Conservation (phyloP, 2,888 invertebrate genomes). For the Plagodis pulveraria region DNA sequence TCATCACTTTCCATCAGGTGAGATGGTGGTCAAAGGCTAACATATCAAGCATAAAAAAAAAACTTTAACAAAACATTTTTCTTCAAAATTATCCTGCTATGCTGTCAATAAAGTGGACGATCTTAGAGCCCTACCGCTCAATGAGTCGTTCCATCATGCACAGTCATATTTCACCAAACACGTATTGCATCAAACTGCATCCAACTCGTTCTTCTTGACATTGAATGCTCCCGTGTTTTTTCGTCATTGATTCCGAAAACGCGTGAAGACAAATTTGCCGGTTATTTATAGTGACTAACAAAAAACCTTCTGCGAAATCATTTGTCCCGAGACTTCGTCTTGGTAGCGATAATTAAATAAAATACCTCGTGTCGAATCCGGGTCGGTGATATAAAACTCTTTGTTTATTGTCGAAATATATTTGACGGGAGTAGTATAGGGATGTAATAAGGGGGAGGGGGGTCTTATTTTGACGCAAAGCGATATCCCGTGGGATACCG, state of each 20-base stretch:
- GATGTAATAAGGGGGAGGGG: constrained; percentile 1
- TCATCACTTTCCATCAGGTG: no score
- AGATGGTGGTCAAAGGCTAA: no score
- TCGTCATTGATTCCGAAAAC: constrained; percentile 25
- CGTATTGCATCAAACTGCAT: constrained; percentile 11
- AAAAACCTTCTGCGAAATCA: constrained; percentile 35
- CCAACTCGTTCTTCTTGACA: constrained; percentile 18
- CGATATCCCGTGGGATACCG: no score
- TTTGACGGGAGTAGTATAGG: constrained; percentile 23
- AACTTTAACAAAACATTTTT: no score
- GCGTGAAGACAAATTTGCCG: constrained; percentile 31
- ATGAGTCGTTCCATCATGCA: no score
- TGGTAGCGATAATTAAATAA: constrained; percentile 51
- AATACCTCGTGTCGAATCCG: constrained; percentile 52
- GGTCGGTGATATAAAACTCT: constrained; percentile 53
- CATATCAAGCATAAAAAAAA: no score
- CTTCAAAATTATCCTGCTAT: no score
- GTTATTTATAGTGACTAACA: constrained; percentile 30
- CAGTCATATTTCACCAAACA: background rate
- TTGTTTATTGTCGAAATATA: constrained; percentile 53
- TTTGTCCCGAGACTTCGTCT: constrained; percentile 31
- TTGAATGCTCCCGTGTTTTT: constrained; percentile 28
- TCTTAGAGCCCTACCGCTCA: no score
- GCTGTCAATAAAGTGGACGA: no score
- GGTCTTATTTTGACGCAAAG: no score